Percentiles rank a stretch among this genome's conserved stretches.
These are phyloP conservation scores for Dexiosoma caninum DNA, from an alignment of 2,888 invertebrate species.

Conservation along the genomic window DNA sequence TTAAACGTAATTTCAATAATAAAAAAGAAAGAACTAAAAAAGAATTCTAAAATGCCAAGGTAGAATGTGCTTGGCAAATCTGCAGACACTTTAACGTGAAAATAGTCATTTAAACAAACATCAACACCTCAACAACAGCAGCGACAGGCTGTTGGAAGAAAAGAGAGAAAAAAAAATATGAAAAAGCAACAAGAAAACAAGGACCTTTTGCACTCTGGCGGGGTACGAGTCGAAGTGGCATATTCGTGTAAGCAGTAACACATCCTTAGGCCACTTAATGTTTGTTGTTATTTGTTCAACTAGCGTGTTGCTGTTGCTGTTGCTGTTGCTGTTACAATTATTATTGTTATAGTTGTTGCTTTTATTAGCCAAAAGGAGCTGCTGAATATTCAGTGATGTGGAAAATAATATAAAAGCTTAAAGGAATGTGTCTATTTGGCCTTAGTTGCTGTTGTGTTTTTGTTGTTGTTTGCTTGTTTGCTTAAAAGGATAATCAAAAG, in stretches of 20 bases:
- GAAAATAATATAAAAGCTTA: conserved; percentile 61
- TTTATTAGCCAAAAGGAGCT: conserved; percentile 48
- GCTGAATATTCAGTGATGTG: conserved; percentile 57
- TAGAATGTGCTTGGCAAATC: conserved; percentile 1
- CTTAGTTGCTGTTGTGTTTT: conserved; percentile 12
- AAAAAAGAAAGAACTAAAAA: neutral
- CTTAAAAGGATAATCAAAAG: conserved; percentile 61
- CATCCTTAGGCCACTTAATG: conserved; percentile 57
- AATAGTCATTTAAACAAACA: conserved; percentile 58
- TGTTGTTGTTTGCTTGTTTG: no score
- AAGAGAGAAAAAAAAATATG: neutral
- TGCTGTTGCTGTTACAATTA: neutral
- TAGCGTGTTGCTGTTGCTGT: conserved; percentile 42
- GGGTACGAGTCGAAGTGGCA: neutral
- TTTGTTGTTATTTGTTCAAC: conserved; percentile 60
- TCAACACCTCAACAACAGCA: conserved; percentile 56
- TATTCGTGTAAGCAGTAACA: conserved; percentile 10
- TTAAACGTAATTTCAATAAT: neutral
- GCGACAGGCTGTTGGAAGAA: neutral
- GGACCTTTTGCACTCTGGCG: conserved; percentile 7
- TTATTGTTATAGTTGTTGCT: neutral
- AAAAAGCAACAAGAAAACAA: no score
- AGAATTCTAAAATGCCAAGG: neutral
- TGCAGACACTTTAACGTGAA: conserved; percentile 51
- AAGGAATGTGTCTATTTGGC: conserved; percentile 33